These are phyloP conservation scores for Pristionchus maxplancki DNA, from an alignment of 2,888 invertebrate species.

Conservation along the genomic window DNA sequence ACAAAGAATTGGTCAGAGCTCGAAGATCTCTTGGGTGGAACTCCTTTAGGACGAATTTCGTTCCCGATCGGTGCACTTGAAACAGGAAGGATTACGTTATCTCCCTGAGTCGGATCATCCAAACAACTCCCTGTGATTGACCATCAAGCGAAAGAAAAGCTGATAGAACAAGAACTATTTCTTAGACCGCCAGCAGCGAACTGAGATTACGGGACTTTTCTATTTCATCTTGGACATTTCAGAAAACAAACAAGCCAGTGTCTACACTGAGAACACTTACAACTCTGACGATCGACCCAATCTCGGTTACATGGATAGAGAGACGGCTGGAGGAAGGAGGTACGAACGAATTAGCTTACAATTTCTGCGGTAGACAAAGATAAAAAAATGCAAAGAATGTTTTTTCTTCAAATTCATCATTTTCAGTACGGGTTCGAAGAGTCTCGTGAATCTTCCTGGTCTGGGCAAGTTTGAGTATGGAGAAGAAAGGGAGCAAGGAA, in stretches of 20 bases:
- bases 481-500: constrained; percentile 64
- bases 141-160: background rate
- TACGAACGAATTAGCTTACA: background rate
- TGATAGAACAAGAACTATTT: background rate
- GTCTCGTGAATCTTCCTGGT: constrained; percentile 10
- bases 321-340: constrained; percentile 51
- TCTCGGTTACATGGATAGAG: constrained; percentile 68
- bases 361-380: too few relatives aligned
- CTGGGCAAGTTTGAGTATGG: constrained; percentile 53
- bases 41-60: background rate
- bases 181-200: background rate
- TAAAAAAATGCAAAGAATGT: too few relatives aligned
- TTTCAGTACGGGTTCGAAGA: constrained; percentile 40
- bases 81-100: constrained; percentile 26
- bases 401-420: too few relatives aligned
- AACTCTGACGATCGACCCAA: constrained; percentile 64
- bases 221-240: background rate
- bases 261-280: constrained; percentile 55
- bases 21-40: background rate
- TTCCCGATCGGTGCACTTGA: constrained; percentile 12
- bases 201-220: too few relatives aligned
- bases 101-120: background rate
- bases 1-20: too few relatives aligned
- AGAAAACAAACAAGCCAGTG: background rate
- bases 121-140: background rate